Percentiles rank a stretch among this genome's conserved stretches.
phyloP scores from a whole-genome alignment of 53 echinoderm and acorn worm genomes.

The Paelopatides confundens region DNA sequence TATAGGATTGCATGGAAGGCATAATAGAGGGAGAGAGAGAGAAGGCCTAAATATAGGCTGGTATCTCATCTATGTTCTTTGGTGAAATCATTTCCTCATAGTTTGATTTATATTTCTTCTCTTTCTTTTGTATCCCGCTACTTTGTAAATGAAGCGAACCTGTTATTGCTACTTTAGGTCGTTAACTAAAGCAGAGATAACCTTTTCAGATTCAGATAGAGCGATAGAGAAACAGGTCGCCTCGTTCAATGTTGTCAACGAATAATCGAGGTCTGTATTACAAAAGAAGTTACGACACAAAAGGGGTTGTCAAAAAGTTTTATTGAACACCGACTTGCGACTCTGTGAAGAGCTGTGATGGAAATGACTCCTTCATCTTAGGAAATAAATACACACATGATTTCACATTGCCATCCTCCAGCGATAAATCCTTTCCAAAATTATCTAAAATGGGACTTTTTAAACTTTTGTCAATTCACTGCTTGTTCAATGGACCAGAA shows the following conservation, averaged over 20 bases:
- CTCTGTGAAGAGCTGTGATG: background rate
- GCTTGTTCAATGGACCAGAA: conserved; percentile 9
- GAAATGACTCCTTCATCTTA: background rate
- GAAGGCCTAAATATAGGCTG: too few species aligned
- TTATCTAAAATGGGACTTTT: background rate
- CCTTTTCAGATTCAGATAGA: background rate
- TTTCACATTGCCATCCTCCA: background rate
- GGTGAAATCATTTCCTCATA: too few species aligned
- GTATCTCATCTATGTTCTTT: too few species aligned
- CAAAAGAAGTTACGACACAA: too few species aligned
- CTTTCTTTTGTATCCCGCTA: too few species aligned
- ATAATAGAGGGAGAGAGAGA: too few species aligned
- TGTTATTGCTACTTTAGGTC: too few species aligned
- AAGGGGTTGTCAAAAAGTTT: background rate
- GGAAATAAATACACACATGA: background rate
- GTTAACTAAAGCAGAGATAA: too few species aligned
- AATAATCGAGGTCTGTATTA: too few species aligned
- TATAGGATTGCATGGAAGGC: too few species aligned
- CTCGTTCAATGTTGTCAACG: background rate
- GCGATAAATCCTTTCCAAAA: background rate
- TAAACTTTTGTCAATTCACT: background rate
- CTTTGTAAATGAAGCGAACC: too few species aligned
- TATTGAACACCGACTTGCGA: background rate
- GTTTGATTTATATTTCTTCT: too few species aligned
- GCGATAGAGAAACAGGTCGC: background rate